Conservation (phyloP, 2,888 invertebrate species). For the Trichogramma dendrolimi region DNA sequence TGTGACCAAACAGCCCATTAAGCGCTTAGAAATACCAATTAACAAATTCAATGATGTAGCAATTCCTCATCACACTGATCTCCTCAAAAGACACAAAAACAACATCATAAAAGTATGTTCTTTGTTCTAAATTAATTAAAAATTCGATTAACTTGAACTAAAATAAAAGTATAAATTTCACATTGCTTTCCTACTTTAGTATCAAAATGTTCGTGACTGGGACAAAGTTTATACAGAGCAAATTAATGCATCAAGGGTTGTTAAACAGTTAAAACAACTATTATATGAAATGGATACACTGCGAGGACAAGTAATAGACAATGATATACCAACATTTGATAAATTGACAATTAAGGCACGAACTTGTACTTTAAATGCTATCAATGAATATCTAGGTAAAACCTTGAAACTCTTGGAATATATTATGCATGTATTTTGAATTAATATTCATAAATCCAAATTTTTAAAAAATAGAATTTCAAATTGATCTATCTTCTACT, state of each 20-base stretch:
- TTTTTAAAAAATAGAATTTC: background rate
- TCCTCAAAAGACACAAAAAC: slow-evolving; percentile 67
- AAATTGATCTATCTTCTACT: background rate
- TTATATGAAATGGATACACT: slow-evolving; percentile 69
- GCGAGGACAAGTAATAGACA: slow-evolving; percentile 59
- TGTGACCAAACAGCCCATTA: slow-evolving; percentile 64
- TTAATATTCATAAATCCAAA: background rate
- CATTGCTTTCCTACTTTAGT: slow-evolving; percentile 47
- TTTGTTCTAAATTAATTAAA: slow-evolving; percentile 8
- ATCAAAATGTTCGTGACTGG: slow-evolving; percentile 59
- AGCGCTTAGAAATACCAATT: slow-evolving; percentile 69
- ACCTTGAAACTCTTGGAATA: background rate
- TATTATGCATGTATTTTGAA: background rate
- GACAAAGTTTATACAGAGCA: slow-evolving; percentile 65
- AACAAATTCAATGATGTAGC: slow-evolving; percentile 74
- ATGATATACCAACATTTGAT: slow-evolving; percentile 66
- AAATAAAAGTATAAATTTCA: background rate
- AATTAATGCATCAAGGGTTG: slow-evolving; percentile 63
- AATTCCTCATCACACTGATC: slow-evolving; percentile 70
- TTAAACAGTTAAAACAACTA: slow-evolving; percentile 67
- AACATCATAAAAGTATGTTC: slow-evolving; percentile 65
- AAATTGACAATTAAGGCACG: slow-evolving; percentile 61
- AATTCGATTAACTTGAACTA: slow-evolving; percentile 25
- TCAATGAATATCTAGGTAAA: slow-evolving; percentile 68
- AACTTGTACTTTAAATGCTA: slow-evolving; percentile 61